A percentile compares a stretch with the other conserved stretches of the same genome.
phyloP scores from a whole-genome alignment of 2,113 vertebrate species.

The Octodon degus region DNA sequence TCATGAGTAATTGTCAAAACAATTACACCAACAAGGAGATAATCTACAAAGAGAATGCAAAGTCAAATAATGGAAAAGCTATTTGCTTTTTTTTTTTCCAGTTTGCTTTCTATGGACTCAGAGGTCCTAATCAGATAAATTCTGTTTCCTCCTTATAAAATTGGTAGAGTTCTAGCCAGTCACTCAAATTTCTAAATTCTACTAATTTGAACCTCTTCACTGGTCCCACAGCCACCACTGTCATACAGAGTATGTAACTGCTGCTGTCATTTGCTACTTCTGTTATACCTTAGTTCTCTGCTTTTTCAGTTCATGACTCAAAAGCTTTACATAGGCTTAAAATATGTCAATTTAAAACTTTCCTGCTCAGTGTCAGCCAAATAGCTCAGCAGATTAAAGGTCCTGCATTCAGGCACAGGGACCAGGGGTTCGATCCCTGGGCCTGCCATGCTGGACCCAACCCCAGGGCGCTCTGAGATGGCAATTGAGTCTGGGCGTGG shows the following conservation, averaged over 20 bases:
- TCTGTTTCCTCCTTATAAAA: not conserved
- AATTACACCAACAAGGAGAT: not conserved
- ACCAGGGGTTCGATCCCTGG: too few relatives aligned
- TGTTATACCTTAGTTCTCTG: not conserved
- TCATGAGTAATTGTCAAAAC: not conserved
- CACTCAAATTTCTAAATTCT: not conserved
- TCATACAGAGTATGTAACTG: not conserved
- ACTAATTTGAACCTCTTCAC: not conserved
- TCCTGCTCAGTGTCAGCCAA: not conserved
- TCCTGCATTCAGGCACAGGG: too few relatives aligned
- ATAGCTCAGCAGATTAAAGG: too few relatives aligned
- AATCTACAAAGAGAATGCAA: not conserved
- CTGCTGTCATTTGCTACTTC: not conserved
- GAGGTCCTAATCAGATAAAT: not conserved
- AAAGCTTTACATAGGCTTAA: not conserved
- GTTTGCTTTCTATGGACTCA: not conserved
- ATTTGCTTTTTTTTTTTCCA: too few relatives aligned
- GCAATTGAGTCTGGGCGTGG: too few relatives aligned
- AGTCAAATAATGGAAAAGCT: not conserved
- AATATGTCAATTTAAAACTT: not conserved
- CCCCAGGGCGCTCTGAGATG: too few relatives aligned
- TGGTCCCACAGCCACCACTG: fast-evolving
- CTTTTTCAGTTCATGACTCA: not conserved
- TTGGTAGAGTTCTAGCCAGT: not conserved
- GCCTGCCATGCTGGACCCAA: too few relatives aligned